Evolutionary conservation across 2,113 vertebrate genomes (phyloP), one percentile per base, ranked within the genome.

Genomic region (Podocnemis expansa): DNA sequence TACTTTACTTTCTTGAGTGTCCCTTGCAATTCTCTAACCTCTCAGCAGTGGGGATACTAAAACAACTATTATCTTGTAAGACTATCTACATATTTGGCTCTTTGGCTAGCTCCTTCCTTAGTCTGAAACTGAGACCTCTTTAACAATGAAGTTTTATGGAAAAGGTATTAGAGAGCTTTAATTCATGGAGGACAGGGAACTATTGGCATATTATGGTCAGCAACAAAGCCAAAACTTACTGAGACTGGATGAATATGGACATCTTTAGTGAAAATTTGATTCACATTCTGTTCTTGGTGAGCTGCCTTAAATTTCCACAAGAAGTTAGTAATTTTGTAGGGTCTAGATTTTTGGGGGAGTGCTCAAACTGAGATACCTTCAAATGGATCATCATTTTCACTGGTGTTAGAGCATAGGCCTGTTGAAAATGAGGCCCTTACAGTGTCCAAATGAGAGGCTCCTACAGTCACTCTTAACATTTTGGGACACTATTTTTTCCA

Each of bases 111-210:
- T 0, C 84, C 45, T 43, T 87, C 54, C 14, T 19, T 1, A 29
- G 84, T 38, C 17, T 6, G 0, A 2, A 10, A 19, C 41, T 10
- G 13, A 1, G 41, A 51, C 88, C 24, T 34, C 27, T 47, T n/a
- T 2, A 10, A 19, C 24, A 0, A 0, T 24, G 76, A 25, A 29
- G 22, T 51, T 11, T 24, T 70, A 38, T 70, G 63, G 63, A 4
- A 3, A 5, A 6, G 73, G 19, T 5, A 0, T 45, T 47, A 22
- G 0, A 1, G 3, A 60, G 47, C 63, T 52, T 31, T 41, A 60
- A 14, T 47, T 90, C 22, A 60, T 51, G 45, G 70, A 55, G 55
- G 54, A 34, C 75, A 34, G 16, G 22, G 76, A 11, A 21, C 49
- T 10, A 22, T 70, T 51, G 38, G 56, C 43, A 22, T 1, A 5